Conservation (phyloP, 1,140 invertebrate genomes). For the Brachystomella parvula region DNA sequence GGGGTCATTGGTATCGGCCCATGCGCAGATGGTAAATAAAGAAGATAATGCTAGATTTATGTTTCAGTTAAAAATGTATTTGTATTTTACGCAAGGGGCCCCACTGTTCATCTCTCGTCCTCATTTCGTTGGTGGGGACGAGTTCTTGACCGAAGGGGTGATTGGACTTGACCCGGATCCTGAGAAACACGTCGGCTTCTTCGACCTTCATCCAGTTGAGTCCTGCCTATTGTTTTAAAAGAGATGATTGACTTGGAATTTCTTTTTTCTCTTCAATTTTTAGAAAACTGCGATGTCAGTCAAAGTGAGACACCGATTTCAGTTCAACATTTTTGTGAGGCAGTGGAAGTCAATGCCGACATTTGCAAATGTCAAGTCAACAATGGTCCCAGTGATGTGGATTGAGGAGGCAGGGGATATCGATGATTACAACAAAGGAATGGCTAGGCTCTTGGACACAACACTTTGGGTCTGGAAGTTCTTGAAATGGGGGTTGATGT, state of each 20-base stretch:
- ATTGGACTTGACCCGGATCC: background rate
- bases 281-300: constrained; percentile 5
- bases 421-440: background rate
- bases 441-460: background rate
- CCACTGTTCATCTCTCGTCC: constrained; percentile 5
- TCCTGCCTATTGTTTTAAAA: background rate
- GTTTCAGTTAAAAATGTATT: background rate
- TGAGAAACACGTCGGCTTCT: constrained; percentile 3
- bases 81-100: constrained; percentile 9
- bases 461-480: background rate
- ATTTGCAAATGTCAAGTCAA: background rate
- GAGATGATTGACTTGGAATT: background rate
- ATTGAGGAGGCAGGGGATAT: constrained; percentile 1
- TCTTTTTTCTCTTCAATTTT: background rate
- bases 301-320: background rate
- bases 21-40: background rate
- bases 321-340: constrained; percentile 1
- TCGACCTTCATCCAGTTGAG: constrained; percentile 3
- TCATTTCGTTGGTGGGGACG: constrained; percentile 3
- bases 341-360: constrained; percentile 6
- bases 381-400: constrained; percentile 4
- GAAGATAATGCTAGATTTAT: background rate
- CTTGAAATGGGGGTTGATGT: background rate
- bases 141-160: background rate
- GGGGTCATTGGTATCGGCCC: background rate